Conservation (phyloP, 2,113 vertebrate genomes). For the Gobiocypris rarus region DNA sequence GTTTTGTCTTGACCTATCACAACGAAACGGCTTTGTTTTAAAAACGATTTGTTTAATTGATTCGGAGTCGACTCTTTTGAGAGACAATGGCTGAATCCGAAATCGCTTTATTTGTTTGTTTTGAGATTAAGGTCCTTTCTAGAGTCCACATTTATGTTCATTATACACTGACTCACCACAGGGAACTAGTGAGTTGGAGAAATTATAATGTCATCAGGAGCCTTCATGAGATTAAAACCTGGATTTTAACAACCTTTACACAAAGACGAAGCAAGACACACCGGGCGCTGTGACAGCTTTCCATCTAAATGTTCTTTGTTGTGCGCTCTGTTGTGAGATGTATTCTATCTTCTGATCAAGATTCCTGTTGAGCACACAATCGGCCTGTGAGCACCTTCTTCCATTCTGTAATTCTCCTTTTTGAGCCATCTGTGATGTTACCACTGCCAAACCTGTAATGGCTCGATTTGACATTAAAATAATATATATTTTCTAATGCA, state of each 20-base stretch:
- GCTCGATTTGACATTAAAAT: constrained; percentile 2
- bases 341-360: background rate
- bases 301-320: constrained; percentile 1
- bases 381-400: constrained; percentile 13
- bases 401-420: background rate
- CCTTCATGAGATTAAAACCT: background rate
- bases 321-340: background rate
- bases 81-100: too few species aligned
- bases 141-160: background rate
- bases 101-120: too few species aligned
- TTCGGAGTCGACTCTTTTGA: too few species aligned
- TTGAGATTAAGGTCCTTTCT: background rate
- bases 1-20: too few species aligned
- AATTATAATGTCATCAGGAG: background rate
- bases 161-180: background rate
- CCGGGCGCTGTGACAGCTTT: background rate
- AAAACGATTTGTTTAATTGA: too few species aligned
- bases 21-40: too few species aligned
- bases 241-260: background rate
- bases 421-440: background rate
- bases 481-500: background rate
- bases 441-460: background rate
- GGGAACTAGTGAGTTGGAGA: background rate
- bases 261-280: background rate
- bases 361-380: background rate